phyloP scores from a whole-genome alignment of 2,113 vertebrate genomes.

The Urocolius indicus region DNA sequence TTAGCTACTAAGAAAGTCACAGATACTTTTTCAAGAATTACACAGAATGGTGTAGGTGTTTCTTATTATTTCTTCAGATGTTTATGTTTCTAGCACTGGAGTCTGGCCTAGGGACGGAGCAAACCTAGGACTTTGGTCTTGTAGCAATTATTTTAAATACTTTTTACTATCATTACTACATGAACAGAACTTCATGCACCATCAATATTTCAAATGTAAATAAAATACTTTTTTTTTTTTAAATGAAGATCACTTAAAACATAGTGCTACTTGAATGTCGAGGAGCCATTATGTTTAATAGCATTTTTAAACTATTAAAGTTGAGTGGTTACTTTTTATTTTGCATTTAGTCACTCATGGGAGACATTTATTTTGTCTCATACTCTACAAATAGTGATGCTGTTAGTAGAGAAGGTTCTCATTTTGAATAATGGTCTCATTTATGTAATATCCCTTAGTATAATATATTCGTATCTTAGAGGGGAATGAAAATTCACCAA shows the following conservation, averaged over 20 bases:
- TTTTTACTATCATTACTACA: constrained; percentile 47
- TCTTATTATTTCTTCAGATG: constrained; percentile 27
- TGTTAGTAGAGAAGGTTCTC: constrained; percentile 76
- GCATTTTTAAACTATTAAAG: constrained; percentile 86
- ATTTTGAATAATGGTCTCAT: constrained; percentile 81
- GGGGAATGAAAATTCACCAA: constrained; percentile 70
- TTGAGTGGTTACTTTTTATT: constrained; percentile 88
- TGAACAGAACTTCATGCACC: constrained; percentile 70
- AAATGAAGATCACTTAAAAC: constrained; percentile 83
- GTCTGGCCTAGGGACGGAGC: not conserved
- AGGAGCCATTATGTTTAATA: constrained; percentile 85
- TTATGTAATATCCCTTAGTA: constrained; percentile 76
- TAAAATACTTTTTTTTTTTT: constrained; percentile 73
- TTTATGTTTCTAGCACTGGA: constrained; percentile 8
- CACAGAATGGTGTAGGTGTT: not conserved
- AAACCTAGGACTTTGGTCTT: constrained; percentile 14
- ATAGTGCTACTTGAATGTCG: constrained; percentile 79
- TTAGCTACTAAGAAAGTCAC: not conserved
- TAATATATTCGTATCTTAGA: constrained; percentile 73
- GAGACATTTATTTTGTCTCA: constrained; percentile 84
- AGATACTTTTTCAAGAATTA: constrained; percentile 21
- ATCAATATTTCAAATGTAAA: constrained; percentile 86
- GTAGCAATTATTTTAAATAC: constrained; percentile 65
- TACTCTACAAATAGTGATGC: constrained; percentile 78
- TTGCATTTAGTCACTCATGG: constrained; percentile 85